A percentile compares a stretch with the other conserved stretches of the same genome.
These are phyloP conservation scores for Pedetes capensis DNA, from an alignment of 2,113 vertebrate genomes.

Conservation along the genomic window DNA sequence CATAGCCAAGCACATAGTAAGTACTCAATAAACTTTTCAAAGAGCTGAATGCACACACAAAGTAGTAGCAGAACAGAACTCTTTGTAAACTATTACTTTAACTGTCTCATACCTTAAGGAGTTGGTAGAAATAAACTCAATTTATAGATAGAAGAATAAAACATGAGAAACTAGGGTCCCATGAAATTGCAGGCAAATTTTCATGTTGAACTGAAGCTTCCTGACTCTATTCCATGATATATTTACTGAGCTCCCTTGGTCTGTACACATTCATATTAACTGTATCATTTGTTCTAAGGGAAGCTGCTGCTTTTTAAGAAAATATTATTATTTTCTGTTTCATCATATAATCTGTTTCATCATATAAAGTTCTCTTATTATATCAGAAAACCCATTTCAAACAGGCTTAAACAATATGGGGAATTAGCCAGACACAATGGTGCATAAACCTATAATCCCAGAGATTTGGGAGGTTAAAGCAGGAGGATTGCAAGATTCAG, in stretches of 20 bases:
- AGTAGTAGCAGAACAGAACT: neutral
- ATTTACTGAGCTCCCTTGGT: neutral
- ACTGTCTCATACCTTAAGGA: neutral
- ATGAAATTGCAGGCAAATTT: neutral
- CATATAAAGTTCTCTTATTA: too few species aligned
- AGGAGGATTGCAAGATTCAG: too few species aligned
- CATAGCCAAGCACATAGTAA: neutral
- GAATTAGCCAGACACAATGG: too few species aligned
- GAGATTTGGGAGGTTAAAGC: too few species aligned
- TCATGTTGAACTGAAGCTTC: neutral
- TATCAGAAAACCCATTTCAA: neutral
- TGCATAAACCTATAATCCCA: too few species aligned
- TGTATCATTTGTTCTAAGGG: constrained; percentile 3
- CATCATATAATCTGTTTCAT: neutral
- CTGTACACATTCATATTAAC: neutral
- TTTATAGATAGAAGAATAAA: constrained; percentile 7
- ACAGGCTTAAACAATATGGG: neutral
- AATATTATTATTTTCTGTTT: neutral
- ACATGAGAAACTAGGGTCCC: neutral
- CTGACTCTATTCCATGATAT: neutral
- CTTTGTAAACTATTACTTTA: neutral
- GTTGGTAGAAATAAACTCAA: neutral
- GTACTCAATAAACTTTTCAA: neutral
- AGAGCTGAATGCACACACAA: neutral
- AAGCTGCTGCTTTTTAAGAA: constrained; percentile 2